Percentiles rank a stretch among this genome's conserved stretches.
Evolutionary conservation across 2,888 invertebrate genomes (phyloP).

Genomic region (Cryptocephalus primarius): DNA sequence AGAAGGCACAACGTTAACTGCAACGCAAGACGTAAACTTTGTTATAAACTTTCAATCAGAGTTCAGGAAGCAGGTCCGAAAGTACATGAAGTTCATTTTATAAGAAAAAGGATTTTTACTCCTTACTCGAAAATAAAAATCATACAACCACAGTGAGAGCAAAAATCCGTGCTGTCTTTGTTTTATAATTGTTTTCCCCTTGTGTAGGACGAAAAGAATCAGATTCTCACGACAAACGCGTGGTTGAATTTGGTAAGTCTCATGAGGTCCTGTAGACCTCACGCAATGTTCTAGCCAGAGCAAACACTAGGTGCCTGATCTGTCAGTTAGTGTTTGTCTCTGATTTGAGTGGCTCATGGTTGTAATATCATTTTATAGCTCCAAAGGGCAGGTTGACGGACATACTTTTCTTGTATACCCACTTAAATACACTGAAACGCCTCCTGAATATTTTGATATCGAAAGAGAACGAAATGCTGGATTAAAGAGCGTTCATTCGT

Average conservation of each 20-base stretch:
- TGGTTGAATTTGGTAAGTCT: slow-evolving; percentile 97
- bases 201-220: slow-evolving; percentile 96
- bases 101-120: too few species aligned
- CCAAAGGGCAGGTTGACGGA: slow-evolving; percentile 17
- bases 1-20: too few species aligned
- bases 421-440: slow-evolving; percentile 1
- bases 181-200: slow-evolving; percentile 40
- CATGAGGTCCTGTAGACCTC: slow-evolving; percentile 35
- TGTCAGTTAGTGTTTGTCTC: slow-evolving; percentile 30
- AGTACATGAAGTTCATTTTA: too few species aligned
- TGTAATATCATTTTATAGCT: slow-evolving; percentile 25
- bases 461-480: background rate
- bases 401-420: slow-evolving; percentile 2
- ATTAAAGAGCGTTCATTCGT: too few species aligned
- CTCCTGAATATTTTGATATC: background rate
- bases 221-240: slow-evolving; percentile 96
- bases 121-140: background rate
- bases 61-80: too few species aligned
- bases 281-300: slow-evolving; percentile 33
- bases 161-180: slow-evolving; percentile 30
- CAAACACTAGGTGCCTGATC: slow-evolving; percentile 24
- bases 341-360: slow-evolving; percentile 36
- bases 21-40: too few species aligned
- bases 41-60: too few species aligned
- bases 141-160: slow-evolving; percentile 3